Base-by-base conservation (phyloP, 2,113 vertebrate species). In the Chloropsis hardwickii region DNA sequence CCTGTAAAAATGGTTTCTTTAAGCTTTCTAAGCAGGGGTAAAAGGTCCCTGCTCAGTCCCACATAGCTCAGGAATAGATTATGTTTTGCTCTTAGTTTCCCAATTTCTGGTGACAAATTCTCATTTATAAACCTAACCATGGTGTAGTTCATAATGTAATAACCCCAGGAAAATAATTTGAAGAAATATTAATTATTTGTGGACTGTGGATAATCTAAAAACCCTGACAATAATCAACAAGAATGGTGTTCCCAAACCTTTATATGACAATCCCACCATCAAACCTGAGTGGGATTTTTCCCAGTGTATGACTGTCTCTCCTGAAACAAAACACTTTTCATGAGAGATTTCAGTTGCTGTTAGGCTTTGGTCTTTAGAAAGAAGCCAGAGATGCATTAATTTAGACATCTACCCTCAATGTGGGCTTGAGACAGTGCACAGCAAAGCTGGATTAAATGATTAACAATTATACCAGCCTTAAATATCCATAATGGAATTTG, bases 181-280 rank as follows among this genome's bases (percentile, higher is more conserved):
- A 66, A 77, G 54, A 27, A 65, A 51, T 27, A 50, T 12, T 42
- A 69, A 6, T 45, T 44, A 24, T 80, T 65, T 70, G 47, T 70
- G 9, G 7, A 47, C 31, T 69, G 48, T 37, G 10, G 16, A 19
- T 76, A 47, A 53, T 81, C 54, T 83, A 33, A 48, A 79, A 54
- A 0, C 8, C 9, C 3, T 51, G 8, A 29, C 29, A 31, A 13
- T 67, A 44, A 58, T 37, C 4, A 4, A 22, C 1, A 8, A 15
- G 14, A 61, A 28, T 14, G 15, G 5, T 64, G 24, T 87, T 91
- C 74, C 71, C 31, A 18, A 92, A 51, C 28, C 14, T 89, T 76
- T 47, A 9, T 40, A 15, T 66, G 50, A 58, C 8, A 54, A 7
- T n/a, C 27, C 39, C 81, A 8, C 47, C 28, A 24, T 23, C 50